phyloP scores from a whole-genome alignment of 2,888 invertebrate genomes.

The Lepidochitona cinerea region DNA sequence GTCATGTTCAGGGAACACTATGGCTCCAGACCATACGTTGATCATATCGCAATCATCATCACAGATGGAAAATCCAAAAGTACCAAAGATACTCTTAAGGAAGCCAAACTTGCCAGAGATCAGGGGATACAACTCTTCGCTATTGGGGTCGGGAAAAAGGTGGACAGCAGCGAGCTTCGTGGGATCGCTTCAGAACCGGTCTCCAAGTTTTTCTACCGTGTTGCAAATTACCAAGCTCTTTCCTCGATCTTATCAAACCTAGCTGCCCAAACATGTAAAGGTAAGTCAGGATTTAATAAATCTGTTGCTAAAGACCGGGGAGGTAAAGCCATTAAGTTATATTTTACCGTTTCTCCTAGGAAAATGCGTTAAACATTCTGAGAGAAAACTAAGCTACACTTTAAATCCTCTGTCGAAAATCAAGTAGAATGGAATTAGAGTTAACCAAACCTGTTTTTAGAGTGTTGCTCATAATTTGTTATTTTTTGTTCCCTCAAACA shows the following conservation, averaged over 20 bases:
- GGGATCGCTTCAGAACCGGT: constrained; percentile 25
- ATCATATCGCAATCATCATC: constrained; percentile 32
- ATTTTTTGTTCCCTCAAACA: not conserved
- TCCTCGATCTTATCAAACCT: not conserved
- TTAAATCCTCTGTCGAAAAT: no score
- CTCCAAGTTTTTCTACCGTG: not conserved
- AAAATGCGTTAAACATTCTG: no score
- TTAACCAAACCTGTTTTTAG: no score
- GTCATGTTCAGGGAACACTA: constrained; percentile 17
- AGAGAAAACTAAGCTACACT: no score
- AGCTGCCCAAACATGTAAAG: not conserved
- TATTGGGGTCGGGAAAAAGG: constrained; percentile 32
- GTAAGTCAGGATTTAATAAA: no score
- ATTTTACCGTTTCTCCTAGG: no score
- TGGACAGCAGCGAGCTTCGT: constrained; percentile 26
- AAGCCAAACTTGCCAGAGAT: constrained; percentile 11
- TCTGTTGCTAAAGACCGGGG: no score
- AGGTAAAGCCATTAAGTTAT: no score
- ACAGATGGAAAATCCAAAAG: constrained; percentile 38
- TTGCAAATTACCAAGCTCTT: not conserved
- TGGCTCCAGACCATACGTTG: constrained; percentile 21
- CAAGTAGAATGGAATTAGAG: no score
- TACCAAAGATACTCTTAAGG: constrained; percentile 22
- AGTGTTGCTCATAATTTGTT: no score
- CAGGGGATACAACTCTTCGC: constrained; percentile 33